phyloP scores from a whole-genome alignment of 1,140 invertebrate genomes.

The Platorchestia sp. region DNA sequence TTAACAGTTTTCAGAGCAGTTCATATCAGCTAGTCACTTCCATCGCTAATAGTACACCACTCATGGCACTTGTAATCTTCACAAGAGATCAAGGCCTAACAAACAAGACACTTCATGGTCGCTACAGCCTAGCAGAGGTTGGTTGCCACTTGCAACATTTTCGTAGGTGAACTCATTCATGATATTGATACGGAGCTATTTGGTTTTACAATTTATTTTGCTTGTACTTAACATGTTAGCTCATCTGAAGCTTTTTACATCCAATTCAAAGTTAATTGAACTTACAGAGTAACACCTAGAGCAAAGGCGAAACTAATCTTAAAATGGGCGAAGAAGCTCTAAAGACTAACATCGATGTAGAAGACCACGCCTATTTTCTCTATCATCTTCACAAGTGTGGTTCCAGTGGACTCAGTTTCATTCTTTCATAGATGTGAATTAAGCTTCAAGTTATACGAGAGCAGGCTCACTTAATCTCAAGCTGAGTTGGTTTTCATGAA shows the following conservation, averaged over 20 bases:
- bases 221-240: slow-evolving; percentile 28
- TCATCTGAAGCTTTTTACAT: slow-evolving; percentile 23
- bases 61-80: neutral
- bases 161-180: neutral
- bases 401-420: slow-evolving; percentile 30
- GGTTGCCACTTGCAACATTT: neutral
- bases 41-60: neutral
- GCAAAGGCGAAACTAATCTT: neutral
- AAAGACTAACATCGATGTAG: neutral
- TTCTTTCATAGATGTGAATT: neutral
- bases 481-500: neutral
- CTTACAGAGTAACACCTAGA: neutral
- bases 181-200: neutral
- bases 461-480: neutral
- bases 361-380: neutral
- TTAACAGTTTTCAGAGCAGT: neutral
- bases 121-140: neutral
- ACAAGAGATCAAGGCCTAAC: neutral
- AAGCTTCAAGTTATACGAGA: neutral
- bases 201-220: slow-evolving; percentile 35
- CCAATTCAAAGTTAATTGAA: neutral
- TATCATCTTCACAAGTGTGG: neutral
- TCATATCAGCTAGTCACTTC: neutral
- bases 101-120: neutral
- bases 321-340: neutral